A percentile compares a stretch with the other conserved stretches of the same genome.
These are phyloP conservation scores for Pachypsylla venusta DNA, from an alignment of 1,140 invertebrate species.

Conservation along the genomic window DNA sequence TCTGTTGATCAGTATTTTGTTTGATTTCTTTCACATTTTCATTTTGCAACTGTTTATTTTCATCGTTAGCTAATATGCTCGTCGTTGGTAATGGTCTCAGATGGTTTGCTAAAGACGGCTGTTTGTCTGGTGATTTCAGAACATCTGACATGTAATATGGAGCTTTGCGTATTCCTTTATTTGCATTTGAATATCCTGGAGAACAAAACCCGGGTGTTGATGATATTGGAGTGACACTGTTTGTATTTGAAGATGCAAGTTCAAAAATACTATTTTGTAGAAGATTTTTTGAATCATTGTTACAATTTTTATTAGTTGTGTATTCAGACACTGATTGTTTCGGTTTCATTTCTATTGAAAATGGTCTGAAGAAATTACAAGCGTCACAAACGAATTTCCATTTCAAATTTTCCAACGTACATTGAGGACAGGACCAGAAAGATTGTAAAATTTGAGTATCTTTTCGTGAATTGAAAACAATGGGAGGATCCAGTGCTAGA, in stretches of 20 bases:
- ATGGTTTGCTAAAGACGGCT: neutral
- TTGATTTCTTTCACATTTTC: neutral
- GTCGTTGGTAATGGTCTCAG: neutral
- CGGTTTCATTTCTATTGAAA: slow-evolving; percentile 3
- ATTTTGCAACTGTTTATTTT: neutral
- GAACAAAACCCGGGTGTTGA: neutral
- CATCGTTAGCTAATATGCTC: neutral
- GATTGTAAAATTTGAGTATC: neutral
- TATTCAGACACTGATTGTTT: neutral
- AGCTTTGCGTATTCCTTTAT: neutral
- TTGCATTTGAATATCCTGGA: neutral
- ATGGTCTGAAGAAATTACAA: slow-evolving; percentile 30
- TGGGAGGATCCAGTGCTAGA: neutral
- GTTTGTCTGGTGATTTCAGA: neutral
- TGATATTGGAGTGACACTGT: neutral
- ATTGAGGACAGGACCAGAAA: slow-evolving; percentile 37
- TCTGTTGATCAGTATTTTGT: no score
- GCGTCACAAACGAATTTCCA: slow-evolving; percentile 41
- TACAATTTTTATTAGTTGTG: neutral
- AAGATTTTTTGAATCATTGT: neutral
- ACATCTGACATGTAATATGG: neutral
- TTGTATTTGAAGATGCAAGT: neutral
- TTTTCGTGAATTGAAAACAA: neutral
- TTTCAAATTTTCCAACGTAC: slow-evolving; percentile 37
- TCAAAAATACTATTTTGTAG: neutral